Percentiles rank a stretch among this genome's conserved stretches.
Conservation (phyloP, 2,797 vertebrate species). For the Peromyscus attwateri region DNA sequence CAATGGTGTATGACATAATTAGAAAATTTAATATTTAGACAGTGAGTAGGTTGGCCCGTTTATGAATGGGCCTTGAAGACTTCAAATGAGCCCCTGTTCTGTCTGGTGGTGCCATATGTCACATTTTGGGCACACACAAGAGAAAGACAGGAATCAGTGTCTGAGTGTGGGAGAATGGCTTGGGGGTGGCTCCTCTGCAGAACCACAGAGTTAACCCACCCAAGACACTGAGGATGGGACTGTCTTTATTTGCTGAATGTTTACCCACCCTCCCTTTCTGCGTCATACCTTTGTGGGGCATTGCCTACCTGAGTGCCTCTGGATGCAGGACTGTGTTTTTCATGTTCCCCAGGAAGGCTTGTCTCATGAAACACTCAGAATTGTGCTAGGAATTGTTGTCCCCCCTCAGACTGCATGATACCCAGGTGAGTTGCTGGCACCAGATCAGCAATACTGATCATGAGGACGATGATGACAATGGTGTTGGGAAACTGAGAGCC, state of each 20-base stretch:
- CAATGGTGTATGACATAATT: neutral
- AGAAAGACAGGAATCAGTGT: neutral
- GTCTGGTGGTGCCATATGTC: neutral
- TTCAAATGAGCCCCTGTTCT: neutral
- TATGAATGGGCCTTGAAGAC: neutral
- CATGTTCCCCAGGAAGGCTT: neutral
- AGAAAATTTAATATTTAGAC: neutral
- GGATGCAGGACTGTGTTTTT: neutral
- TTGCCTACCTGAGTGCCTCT: neutral
- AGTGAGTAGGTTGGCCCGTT: neutral
- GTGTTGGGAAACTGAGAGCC: neutral
- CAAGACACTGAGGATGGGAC: neutral
- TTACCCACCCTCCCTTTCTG: neutral
- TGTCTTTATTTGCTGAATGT: neutral
- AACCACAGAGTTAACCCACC: neutral
- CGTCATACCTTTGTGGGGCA: neutral
- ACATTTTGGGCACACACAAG: neutral
- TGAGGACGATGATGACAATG: neutral
- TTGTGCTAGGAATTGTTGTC: neutral
- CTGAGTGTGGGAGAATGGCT: neutral
- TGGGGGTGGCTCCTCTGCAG: neutral
- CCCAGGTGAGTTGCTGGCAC: neutral
- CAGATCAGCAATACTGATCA: neutral
- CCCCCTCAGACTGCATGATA: neutral
- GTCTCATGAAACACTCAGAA: neutral